phyloP scores from a whole-genome alignment of 2,113 vertebrate species.

The Zosterops lateralis region DNA sequence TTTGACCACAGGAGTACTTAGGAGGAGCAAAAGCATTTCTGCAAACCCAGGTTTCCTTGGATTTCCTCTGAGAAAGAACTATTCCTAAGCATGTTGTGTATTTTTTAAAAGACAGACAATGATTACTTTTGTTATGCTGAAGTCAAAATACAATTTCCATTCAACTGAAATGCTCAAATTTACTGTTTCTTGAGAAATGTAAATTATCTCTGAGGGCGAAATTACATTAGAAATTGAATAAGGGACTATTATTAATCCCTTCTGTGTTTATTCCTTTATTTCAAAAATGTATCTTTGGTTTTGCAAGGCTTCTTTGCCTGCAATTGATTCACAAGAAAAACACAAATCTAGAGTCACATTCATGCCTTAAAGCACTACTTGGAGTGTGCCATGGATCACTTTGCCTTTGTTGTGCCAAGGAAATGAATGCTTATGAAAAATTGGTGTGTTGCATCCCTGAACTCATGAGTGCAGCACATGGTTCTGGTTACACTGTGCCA shows the following conservation, averaged over 20 bases:
- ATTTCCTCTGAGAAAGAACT: not conserved
- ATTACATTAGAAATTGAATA: not conserved
- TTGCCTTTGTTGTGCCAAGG: not conserved
- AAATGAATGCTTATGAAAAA: not conserved
- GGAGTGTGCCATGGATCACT: fast-evolving
- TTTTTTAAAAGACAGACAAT: not conserved
- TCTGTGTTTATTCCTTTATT: not conserved
- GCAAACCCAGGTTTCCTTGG: not conserved
- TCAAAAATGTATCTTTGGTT: not conserved
- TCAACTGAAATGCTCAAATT: not conserved
- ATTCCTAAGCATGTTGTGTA: not conserved
- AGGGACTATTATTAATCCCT: not conserved
- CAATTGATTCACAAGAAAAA: not conserved
- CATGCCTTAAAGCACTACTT: not conserved
- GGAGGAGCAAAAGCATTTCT: not conserved
- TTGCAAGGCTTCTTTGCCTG: not conserved
- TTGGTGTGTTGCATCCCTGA: not conserved
- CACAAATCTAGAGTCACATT: not conserved
- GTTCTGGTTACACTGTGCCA: not conserved
- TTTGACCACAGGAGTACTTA: not conserved
- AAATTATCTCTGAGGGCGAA: not conserved
- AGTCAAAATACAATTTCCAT: not conserved
- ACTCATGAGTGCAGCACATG: fast-evolving
- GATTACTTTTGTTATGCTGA: not conserved
- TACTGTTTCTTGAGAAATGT: not conserved